Evolutionary conservation across 2,113 vertebrate genomes (phyloP).

Genomic region (Dromaius novaehollandiae): DNA sequence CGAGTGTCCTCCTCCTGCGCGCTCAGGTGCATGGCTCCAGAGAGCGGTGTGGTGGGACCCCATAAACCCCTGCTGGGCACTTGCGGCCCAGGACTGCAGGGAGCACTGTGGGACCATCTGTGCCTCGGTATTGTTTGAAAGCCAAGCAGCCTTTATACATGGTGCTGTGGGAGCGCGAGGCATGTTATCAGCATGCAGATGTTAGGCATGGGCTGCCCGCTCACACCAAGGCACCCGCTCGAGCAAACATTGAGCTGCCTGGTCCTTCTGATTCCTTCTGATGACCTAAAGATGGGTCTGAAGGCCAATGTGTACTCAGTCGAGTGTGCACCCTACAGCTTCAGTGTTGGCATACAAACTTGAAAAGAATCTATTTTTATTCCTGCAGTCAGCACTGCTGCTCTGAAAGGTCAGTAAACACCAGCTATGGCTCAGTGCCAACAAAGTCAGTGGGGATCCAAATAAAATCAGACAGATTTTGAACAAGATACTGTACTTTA

Average conservation of each 20-base stretch:
- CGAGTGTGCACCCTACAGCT: accelerated
- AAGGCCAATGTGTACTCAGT: accelerated
- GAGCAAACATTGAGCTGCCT: not conserved
- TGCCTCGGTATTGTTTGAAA: not conserved
- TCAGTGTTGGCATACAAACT: not conserved
- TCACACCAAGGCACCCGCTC: not conserved
- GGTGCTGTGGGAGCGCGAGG: not conserved
- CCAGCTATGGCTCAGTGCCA: not conserved
- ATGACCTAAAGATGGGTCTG: not conserved
- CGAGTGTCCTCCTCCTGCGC: accelerated
- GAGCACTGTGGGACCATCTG: not conserved
- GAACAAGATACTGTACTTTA: not conserved
- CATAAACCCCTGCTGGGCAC: not conserved
- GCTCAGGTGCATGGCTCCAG: accelerated
- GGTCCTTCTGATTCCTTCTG: not conserved
- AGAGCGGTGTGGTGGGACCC: too few species aligned
- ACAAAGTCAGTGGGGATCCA: not conserved
- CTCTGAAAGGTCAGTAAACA: slow-evolving; percentile 33
- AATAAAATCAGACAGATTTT: not conserved
- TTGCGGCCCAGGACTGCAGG: not conserved
- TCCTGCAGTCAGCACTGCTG: not conserved
- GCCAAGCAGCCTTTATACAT: not conserved
- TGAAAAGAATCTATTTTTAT: slow-evolving; percentile 9
- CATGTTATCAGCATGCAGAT: accelerated
- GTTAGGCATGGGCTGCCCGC: not conserved